Conservation (phyloP, 2,113 vertebrate genomes). For the Herpailurus yagouaroundi region DNA sequence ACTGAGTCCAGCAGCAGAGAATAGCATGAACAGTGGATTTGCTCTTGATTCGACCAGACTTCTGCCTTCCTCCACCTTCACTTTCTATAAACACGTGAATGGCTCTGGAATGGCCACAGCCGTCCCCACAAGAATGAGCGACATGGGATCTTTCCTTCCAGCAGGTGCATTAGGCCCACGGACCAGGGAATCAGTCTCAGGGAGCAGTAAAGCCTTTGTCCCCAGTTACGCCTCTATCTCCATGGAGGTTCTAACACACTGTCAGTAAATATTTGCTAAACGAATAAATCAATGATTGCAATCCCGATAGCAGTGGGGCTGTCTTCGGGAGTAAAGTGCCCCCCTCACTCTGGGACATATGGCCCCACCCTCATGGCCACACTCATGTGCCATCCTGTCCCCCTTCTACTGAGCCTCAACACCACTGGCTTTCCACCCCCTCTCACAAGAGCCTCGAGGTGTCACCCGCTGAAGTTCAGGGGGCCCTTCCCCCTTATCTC, state of each 20-base stretch:
- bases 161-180: not conserved
- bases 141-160: not conserved
- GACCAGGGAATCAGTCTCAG: not conserved
- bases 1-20: not conserved
- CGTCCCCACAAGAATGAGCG: not conserved
- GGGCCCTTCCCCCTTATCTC: slow-evolving; percentile 57
- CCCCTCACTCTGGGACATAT: not conserved
- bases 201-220: not conserved
- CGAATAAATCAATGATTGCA: not conserved
- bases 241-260: not conserved
- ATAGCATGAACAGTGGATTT: not conserved
- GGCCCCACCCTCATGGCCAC: not conserved
- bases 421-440: not conserved
- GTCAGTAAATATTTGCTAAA: not conserved
- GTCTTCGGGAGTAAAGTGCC: not conserved
- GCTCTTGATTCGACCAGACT: not conserved
- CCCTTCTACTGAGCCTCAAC: not conserved
- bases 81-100: not conserved
- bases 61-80: not conserved
- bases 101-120: not conserved
- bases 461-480: not conserved
- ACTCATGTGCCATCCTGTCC: not conserved
- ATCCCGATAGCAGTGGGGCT: not conserved
- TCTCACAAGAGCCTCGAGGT: not conserved
- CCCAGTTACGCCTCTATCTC: not conserved